Percentiles rank a stretch among this genome's conserved stretches.
Evolutionary conservation across 2,888 invertebrate genomes (phyloP).

Genomic region (Minunthozetes semirufus): DNA sequence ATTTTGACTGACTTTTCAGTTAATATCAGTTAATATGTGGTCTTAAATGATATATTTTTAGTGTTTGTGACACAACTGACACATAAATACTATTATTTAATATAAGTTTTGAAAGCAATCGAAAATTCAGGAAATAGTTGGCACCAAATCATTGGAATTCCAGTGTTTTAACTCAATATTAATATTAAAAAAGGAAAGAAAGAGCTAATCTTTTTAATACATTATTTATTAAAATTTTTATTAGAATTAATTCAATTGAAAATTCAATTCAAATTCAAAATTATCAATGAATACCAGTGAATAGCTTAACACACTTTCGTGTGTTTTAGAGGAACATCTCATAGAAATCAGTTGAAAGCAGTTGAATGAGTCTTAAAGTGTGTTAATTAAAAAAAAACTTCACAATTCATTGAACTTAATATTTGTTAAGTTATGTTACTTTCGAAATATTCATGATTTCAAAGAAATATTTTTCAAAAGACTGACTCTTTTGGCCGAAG

Average conservation of each 20-base stretch:
- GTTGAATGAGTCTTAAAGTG: not conserved
- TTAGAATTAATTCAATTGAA: not conserved
- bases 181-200: not conserved
- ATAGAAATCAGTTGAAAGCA: not conserved
- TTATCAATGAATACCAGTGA: not conserved
- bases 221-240: not conserved
- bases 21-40: too few relatives aligned
- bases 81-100: too few relatives aligned
- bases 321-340: not conserved
- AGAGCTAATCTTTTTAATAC: not conserved
- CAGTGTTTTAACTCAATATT: not conserved
- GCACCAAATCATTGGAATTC: not conserved
- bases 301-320: not conserved
- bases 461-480: not conserved
- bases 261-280: not conserved
- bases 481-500: not conserved
- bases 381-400: slow-evolving; percentile 12
- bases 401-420: slow-evolving; percentile 7
- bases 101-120: too few relatives aligned
- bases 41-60: too few relatives aligned
- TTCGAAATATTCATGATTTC: not conserved
- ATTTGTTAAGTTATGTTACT: not conserved
- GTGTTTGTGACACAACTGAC: too few relatives aligned
- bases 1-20: too few relatives aligned
- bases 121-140: not conserved